Base-by-base conservation (phyloP, 2,797 vertebrate species). In the Syngnathus acus region DNA sequence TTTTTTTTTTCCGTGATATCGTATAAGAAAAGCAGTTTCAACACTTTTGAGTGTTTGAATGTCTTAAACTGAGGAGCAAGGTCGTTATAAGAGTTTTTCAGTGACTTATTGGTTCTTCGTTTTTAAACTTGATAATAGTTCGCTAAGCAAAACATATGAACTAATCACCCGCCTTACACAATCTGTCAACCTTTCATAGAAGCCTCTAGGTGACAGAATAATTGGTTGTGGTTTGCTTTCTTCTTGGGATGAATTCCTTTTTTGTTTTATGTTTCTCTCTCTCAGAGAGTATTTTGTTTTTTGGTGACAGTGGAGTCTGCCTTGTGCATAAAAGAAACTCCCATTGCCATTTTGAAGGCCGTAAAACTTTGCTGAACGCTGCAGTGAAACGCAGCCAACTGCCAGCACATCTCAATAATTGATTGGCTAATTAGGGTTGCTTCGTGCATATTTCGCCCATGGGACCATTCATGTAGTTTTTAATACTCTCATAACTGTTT, bases 211-310 rank as follows among this genome's bases (percentile, higher is more conserved):
- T 85, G 82, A 78, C 76, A 38, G 78, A 82, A 86, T 87, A 88
- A 85, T 88, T 88, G 84, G 82, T 79, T 79, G 75, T 66, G 80
- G 79, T 84, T 83, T 77, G 72, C 77, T 81, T 79, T 87, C 74
- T 81, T 85, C 69, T 61, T 63, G 68, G 48, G 74, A 69, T 62
- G 71, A 78, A 59, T 57, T 74, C 81, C 74, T 57, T 78, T 74
- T 77, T 62, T 74, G 71, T 77, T 78, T 75, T 67, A 50, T 72
- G 62, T 69, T 61, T 65, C 65, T 65, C 63, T 55, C 69, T 67
- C 68, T 82, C 70, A 47, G 43, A 50, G 71, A 73, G 51, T 85
- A 71, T 77, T 84, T 78, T 62, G 72, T 71, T 78, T 72, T 43
- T 61, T 67, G 66, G 73, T 62, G 73, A 62, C 11, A 65, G 69